These are phyloP conservation scores for Luffia ferchaultella DNA, from an alignment of 2,888 invertebrate genomes.

Conservation along the genomic window DNA sequence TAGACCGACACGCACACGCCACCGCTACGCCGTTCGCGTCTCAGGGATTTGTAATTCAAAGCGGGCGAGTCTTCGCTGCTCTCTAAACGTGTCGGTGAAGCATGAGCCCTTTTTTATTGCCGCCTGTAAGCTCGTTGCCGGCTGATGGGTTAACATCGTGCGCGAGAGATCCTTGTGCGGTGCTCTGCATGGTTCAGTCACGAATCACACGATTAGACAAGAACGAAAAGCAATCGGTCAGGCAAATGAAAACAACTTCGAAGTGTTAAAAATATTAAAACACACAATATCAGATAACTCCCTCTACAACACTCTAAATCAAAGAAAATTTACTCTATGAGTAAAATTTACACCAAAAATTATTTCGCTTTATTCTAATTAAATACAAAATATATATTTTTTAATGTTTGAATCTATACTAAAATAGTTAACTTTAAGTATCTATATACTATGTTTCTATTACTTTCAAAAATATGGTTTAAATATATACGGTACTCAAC, in stretches of 20 bases:
- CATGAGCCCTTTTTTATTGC: too few species aligned
- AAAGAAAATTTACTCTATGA: not conserved
- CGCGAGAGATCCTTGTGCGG: constrained; percentile 16
- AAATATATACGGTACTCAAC: not conserved
- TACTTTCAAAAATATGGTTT: constrained; percentile 2
- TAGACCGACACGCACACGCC: constrained; percentile 29
- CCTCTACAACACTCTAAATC: not conserved
- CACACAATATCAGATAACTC: not conserved
- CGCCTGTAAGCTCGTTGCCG: too few species aligned
- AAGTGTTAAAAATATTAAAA: constrained; percentile 6
- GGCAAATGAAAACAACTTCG: constrained; percentile 1
- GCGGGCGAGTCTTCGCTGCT: constrained; percentile 17
- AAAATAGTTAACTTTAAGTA: not conserved
- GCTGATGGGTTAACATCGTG: too few species aligned
- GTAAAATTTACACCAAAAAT: not conserved
- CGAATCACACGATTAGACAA: constrained; percentile 30
- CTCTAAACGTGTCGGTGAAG: too few species aligned
- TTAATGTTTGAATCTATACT: not conserved
- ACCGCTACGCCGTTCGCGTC: constrained; percentile 12
- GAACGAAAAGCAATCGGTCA: not conserved
- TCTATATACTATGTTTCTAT: constrained; percentile 9
- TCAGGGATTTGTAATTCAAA: constrained; percentile 45
- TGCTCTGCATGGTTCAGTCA: constrained; percentile 49
- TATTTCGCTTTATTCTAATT: not conserved
- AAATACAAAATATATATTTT: not conserved